Evolutionary conservation across 2,113 vertebrate genomes (phyloP), one percentile per base, ranked within the genome.

Genomic region (Dromiciops gliroides): DNA sequence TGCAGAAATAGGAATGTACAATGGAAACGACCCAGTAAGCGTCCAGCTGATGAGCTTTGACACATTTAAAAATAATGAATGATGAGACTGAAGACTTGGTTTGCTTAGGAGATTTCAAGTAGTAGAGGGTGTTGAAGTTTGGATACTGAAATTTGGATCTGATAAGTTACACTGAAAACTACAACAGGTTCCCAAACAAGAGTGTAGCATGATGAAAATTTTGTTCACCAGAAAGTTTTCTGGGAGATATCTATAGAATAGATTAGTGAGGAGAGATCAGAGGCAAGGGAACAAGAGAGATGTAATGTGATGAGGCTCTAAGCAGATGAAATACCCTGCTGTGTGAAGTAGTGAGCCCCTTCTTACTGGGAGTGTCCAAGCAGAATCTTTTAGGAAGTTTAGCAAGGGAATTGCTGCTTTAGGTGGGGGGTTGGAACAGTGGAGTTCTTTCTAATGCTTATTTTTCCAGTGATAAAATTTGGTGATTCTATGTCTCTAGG

Each of bases 261-360:
- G 9, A 7, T 47, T 24, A 83, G 90, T 89, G 92, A 22, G 60
- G 51, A 51, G 93, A 51, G 50, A 53, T 11, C 89, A 52, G n/a
- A 96, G 90, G 8, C 47, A 91, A 37, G 56, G 90, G 51, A 95
- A 60, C 89, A 26, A 51, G 51, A 91, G 53, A 25, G 26, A 50
- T 53, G 88, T 44, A 48, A 94, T 49, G 2, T 24, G 22, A 56
- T 19, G 11, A 93, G 28, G 51, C 16, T 19, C 90, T 37, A 60
- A 89, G 48, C 44, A 48, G 88, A 95, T 51, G 26, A n/a, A 19
- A n/a, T 75, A 75, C 60, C n/a, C 14, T n/a, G 12, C 31, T 19
- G 12, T 75, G 14, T 75, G 14, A n/a, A 67, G 10, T 31, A 60
- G 56, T 31, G 56, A 67, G 37, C 8, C 37, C 12, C 60, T 75